Base-by-base conservation (phyloP, 2,797 vertebrate genomes). In the Microctenopoma steveboyesi region DNA sequence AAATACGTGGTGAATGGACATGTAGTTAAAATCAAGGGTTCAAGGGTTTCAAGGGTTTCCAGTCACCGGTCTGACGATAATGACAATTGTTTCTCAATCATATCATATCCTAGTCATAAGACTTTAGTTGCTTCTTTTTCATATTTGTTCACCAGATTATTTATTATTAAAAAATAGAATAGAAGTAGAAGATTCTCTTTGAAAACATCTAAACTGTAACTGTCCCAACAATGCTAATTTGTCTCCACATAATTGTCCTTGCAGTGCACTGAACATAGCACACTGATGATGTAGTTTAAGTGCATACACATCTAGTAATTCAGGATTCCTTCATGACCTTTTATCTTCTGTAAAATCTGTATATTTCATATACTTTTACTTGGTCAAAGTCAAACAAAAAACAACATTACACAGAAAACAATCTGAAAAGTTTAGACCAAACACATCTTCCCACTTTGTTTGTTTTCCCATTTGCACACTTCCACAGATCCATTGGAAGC, bases 341-440 rank as follows among this genome's bases (percentile, higher is more conserved):
- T 48, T 18, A 35, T 66, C 0, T 47, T 43, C 16, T 3, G 37
- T 2, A 2, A 59, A 42, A 37, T 64, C 27, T 42, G 27, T n/a
- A 10, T 0, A 6, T 43, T 52, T 42, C 7, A n/a, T 10, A 28
- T 4, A 22, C 63, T 69, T n/a, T 9, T 7, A 51, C 5, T 22
- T 10, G 68, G 68, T 73, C 62, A 52, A 78, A 76, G 57, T 69
- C 37, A 16, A 45, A 76, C 51, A 28, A 74, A 52, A 72, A 84
- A 74, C 22, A 12, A 63, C 78, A 72, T 39, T 10, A 57, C 2
- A 54, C 7, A 42, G 40, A 50, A 55, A 46, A 39, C 42, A 52
- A 46, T 18, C 25, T 5, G 42, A 73, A 79, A 91, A 90, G 86
- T 89, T 89, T 39, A 68, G 49, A 72, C 65, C 64, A 57, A 75